Percentiles rank a stretch among this genome's conserved stretches.
Evolutionary conservation across 1,140 invertebrate species (phyloP).

Genomic region (Scaptomyza pallida): DNA sequence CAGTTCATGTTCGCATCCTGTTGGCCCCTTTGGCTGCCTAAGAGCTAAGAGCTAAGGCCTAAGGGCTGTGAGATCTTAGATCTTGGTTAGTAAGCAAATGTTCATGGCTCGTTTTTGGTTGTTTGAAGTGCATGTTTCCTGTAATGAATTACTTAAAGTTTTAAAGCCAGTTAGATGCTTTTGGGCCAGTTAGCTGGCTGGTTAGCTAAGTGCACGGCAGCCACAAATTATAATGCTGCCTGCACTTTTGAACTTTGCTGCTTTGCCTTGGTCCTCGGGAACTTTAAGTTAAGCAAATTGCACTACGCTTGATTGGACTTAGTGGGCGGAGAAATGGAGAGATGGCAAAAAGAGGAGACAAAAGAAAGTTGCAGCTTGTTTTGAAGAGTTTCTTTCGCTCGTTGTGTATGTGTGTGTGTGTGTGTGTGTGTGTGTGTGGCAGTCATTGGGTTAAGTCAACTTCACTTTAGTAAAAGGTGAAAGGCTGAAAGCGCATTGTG

Average conservation of each 20-base stretch:
- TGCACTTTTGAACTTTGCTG: slow-evolving; percentile 75
- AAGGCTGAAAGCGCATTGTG: slow-evolving; percentile 25
- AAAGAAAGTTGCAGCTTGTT: slow-evolving; percentile 67
- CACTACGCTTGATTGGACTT: slow-evolving; percentile 62
- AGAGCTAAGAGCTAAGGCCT: too few species aligned
- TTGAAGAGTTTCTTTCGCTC: slow-evolving; percentile 37
- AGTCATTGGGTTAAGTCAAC: slow-evolving; percentile 52
- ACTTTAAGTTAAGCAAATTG: slow-evolving; percentile 62
- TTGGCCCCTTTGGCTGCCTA: slow-evolving; percentile 11
- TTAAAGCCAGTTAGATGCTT: slow-evolving; percentile 26
- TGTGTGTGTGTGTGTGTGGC: slow-evolving; percentile 34
- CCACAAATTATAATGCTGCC: slow-evolving; percentile 79
- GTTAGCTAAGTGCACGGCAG: slow-evolving; percentile 76
- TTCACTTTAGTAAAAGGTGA: slow-evolving; percentile 32
- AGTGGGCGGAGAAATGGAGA: slow-evolving; percentile 11
- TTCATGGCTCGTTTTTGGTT: slow-evolving; percentile 60
- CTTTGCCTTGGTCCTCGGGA: slow-evolving; percentile 18
- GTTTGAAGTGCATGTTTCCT: slow-evolving; percentile 45
- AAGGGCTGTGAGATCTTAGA: slow-evolving; percentile 6
- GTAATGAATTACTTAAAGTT: slow-evolving; percentile 68
- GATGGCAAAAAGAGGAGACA: slow-evolving; percentile 41
- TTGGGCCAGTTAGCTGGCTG: slow-evolving; percentile 52
- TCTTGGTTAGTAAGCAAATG: slow-evolving; percentile 35
- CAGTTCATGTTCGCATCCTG: slow-evolving; percentile 40
- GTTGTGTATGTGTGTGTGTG: slow-evolving; percentile 5